Conservation (phyloP, 2,113 vertebrate genomes). For the Phoxinus phoxinus region DNA sequence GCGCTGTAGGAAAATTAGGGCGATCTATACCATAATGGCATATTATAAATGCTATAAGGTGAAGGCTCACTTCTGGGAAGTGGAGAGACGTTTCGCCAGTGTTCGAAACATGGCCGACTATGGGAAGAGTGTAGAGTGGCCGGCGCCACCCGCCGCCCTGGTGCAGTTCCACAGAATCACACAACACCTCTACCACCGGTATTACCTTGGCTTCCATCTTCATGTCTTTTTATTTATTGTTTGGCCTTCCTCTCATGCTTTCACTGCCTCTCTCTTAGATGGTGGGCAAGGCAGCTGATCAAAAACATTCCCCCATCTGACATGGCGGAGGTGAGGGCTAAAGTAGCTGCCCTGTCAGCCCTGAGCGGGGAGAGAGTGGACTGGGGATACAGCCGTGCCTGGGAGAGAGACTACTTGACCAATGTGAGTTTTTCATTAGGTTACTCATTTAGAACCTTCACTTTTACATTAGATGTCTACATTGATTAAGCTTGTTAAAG, state of each 20-base stretch:
- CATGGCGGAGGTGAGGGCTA: constrained; percentile 87
- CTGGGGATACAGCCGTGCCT: constrained; percentile 83
- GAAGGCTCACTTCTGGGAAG: constrained; percentile 83
- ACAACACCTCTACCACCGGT: constrained; percentile 84
- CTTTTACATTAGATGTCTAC: not conserved
- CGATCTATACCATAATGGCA: constrained; percentile 87
- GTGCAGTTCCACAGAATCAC: constrained; percentile 82
- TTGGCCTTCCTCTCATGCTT: not conserved
- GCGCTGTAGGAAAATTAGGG: constrained; percentile 78
- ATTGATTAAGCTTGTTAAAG: constrained; percentile 1
- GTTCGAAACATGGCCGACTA: constrained; percentile 82
- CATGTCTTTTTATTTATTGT: not conserved
- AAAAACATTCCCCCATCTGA: constrained; percentile 93
- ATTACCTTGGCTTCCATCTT: not conserved
- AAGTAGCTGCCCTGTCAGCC: constrained; percentile 82
- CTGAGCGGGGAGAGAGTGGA: constrained; percentile 80
- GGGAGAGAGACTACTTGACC: constrained; percentile 86
- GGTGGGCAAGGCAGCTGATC: constrained; percentile 88
- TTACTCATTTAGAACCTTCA: not conserved
- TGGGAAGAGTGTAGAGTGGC: constrained; percentile 84
- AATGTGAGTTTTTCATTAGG: constrained; percentile 76
- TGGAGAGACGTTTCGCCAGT: constrained; percentile 78
- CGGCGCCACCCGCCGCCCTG: constrained; percentile 77
- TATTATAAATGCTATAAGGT: constrained; percentile 88
- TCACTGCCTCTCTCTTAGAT: constrained; percentile 74